Conservation (phyloP, 2,888 invertebrate species). For the Lepidochrysops patricia region DNA sequence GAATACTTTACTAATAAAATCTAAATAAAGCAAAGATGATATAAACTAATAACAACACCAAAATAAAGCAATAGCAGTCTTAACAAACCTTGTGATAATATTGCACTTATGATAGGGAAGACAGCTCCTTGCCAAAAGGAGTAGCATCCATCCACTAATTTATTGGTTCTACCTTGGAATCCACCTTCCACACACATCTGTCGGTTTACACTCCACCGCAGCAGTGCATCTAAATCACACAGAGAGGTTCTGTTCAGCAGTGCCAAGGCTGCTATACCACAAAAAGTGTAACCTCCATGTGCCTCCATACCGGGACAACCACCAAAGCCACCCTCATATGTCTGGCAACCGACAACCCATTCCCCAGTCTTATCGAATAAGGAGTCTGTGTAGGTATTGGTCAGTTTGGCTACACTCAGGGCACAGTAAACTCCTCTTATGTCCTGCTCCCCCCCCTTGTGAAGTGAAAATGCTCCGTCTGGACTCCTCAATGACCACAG, state of each 20-base stretch:
- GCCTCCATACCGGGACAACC: slow-evolving; percentile 94
- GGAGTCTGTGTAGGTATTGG: slow-evolving; percentile 82
- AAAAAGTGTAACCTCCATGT: slow-evolving; percentile 99
- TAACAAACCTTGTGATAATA: slow-evolving; percentile 71
- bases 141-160: slow-evolving; percentile 98
- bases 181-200: slow-evolving; percentile 98
- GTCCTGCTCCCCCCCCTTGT: slow-evolving; percentile 93
- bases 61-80: no score
- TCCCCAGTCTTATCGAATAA: slow-evolving; percentile 90
- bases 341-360: slow-evolving; percentile 97
- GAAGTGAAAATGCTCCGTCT: slow-evolving; percentile 94
- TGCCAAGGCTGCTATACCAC: slow-evolving; percentile 92
- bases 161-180: slow-evolving; percentile 97
- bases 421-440: slow-evolving; percentile 98
- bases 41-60: no score
- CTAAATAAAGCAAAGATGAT: background rate
- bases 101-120: slow-evolving; percentile 89
- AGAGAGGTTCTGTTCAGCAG: slow-evolving; percentile 84
- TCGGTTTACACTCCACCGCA: slow-evolving; percentile 90
- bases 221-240: slow-evolving; percentile 83
- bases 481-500: slow-evolving; percentile 83
- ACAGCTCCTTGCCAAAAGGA: slow-evolving; percentile 99
- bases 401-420: slow-evolving; percentile 89
- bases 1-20: no score
- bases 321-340: slow-evolving; percentile 98